These are phyloP conservation scores for Orestias chungarensis DNA, from an alignment of 2,797 vertebrate species.

Conservation along the genomic window DNA sequence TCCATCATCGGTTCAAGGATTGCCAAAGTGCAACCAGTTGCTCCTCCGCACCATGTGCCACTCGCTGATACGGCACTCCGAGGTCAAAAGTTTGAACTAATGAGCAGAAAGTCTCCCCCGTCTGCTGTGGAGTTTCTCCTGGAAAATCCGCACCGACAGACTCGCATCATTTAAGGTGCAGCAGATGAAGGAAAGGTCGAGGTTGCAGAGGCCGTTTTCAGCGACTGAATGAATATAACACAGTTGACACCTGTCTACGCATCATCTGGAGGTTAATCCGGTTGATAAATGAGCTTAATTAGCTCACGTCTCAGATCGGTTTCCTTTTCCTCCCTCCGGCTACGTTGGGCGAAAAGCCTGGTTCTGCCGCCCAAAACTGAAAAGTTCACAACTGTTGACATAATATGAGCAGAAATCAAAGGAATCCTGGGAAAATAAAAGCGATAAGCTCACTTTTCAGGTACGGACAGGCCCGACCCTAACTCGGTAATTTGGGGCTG, in stretches of 20 bases:
- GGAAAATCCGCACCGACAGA: not conserved
- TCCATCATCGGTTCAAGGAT: constrained; percentile 47
- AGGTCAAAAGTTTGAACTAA: constrained; percentile 4
- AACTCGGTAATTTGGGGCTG: constrained; percentile 28
- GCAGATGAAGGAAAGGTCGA: not conserved
- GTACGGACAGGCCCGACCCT: constrained; percentile 24
- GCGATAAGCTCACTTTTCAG: constrained; percentile 22
- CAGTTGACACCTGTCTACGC: not conserved
- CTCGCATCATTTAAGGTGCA: not conserved
- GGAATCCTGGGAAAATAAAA: constrained; percentile 28
- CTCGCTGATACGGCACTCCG: not conserved
- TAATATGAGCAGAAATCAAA: constrained; percentile 21
- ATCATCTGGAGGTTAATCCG: not conserved
- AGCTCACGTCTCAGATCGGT: not conserved
- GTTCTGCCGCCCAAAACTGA: constrained; percentile 6
- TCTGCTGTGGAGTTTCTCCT: not conserved
- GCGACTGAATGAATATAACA: too few relatives aligned
- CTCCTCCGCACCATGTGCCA: constrained; percentile 25
- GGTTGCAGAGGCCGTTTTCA: not conserved
- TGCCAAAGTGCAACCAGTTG: constrained; percentile 38
- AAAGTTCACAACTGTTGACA: constrained; percentile 4
- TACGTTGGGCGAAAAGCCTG: not conserved
- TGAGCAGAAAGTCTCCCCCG: not conserved
- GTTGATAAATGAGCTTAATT: constrained; percentile 8
- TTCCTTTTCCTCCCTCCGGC: not conserved